Percentiles rank a stretch among this genome's conserved stretches.
These are phyloP conservation scores for Lemur catta DNA, from an alignment of 2,797 vertebrate genomes.

Conservation along the genomic window DNA sequence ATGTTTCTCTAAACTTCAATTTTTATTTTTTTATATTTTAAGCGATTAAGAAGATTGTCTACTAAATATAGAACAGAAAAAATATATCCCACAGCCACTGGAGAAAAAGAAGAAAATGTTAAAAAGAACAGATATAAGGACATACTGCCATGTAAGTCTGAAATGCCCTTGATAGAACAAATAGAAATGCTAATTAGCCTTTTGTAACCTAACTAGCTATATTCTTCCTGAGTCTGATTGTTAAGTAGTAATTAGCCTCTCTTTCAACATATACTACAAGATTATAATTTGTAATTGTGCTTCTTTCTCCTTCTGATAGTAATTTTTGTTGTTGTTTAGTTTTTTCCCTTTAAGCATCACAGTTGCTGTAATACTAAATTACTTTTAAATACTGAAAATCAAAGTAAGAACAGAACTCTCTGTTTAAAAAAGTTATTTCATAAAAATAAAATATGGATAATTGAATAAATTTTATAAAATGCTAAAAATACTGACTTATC, in stretches of 20 bases:
- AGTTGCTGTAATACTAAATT: slow-evolving; percentile 9
- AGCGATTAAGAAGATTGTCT: slow-evolving; percentile 96
- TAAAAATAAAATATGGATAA: slow-evolving; percentile 10
- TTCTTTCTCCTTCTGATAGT: slow-evolving; percentile 35
- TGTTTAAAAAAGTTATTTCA: neutral
- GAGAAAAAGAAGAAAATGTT: slow-evolving; percentile 98
- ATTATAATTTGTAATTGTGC: slow-evolving; percentile 33
- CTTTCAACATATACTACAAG: neutral
- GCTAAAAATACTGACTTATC: neutral
- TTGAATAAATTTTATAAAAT: slow-evolving; percentile 48
- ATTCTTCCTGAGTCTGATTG: slow-evolving; percentile 36
- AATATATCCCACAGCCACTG: slow-evolving; percentile 96
- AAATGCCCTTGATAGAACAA: slow-evolving; percentile 55
- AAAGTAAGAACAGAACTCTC: neutral
- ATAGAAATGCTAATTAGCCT: slow-evolving; percentile 41
- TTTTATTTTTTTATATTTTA: slow-evolving; percentile 79
- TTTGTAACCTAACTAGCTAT: slow-evolving; percentile 55
- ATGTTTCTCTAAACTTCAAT: slow-evolving; percentile 61
- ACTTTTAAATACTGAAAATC: slow-evolving; percentile 31
- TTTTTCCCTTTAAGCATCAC: neutral
- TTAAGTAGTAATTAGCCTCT: slow-evolving; percentile 59
- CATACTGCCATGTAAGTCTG: slow-evolving; percentile 96
- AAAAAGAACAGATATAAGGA: slow-evolving; percentile 99
- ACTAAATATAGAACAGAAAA: slow-evolving; percentile 98
- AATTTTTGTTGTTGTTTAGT: neutral